Conservation (phyloP, 2,888 invertebrate species). For the Ichneumon xanthorius region DNA sequence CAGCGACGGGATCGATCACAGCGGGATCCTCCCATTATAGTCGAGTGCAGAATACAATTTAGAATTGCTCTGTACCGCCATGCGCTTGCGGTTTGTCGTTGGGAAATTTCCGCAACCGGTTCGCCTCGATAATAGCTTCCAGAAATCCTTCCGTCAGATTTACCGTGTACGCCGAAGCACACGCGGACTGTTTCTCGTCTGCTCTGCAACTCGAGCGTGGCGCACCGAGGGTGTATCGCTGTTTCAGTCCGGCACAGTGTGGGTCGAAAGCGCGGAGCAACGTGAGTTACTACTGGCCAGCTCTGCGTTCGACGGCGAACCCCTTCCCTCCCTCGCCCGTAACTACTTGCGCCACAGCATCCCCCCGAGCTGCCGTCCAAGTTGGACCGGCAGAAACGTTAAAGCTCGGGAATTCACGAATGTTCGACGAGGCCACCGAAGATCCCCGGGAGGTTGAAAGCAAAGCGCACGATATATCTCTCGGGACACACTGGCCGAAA, state of each 20-base stretch:
- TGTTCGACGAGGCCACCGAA: background rate
- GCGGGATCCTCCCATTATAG: background rate
- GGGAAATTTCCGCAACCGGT: slow-evolving; percentile 20
- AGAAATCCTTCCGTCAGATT: slow-evolving; percentile 35
- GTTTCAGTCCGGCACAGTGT: background rate
- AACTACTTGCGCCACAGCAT: slow-evolving; percentile 46
- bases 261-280: background rate
- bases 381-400: slow-evolving; percentile 3
- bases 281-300: slow-evolving; percentile 37
- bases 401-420: slow-evolving; percentile 28
- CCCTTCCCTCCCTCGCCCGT: slow-evolving; percentile 13
- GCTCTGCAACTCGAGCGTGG: slow-evolving; percentile 26
- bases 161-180: slow-evolving; percentile 26
- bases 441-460: background rate
- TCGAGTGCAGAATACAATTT: slow-evolving; percentile 2
- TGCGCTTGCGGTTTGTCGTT: slow-evolving; percentile 17
- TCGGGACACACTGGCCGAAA: background rate
- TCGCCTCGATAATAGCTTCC: slow-evolving; percentile 28
- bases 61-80: slow-evolving; percentile 7
- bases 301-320: slow-evolving; percentile 36
- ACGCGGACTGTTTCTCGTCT: slow-evolving; percentile 22
- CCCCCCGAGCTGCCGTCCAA: slow-evolving; percentile 28
- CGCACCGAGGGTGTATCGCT: slow-evolving; percentile 7
- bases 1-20: background rate
- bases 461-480: background rate